These are phyloP conservation scores for Brachionichthys hirsutus DNA, from an alignment of 2,113 vertebrate species.

Conservation along the genomic window DNA sequence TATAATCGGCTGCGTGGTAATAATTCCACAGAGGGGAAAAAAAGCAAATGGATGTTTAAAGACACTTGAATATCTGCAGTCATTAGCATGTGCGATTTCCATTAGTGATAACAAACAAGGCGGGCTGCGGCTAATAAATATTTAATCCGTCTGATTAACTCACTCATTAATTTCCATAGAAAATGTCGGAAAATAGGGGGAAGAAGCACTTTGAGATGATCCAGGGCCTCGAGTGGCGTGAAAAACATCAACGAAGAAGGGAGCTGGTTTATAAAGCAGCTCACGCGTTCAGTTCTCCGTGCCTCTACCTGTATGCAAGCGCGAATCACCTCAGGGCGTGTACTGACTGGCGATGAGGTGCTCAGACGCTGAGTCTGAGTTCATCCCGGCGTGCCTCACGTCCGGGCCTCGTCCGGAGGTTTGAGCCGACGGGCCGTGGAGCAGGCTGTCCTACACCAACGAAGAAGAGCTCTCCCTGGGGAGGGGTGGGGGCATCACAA, in stretches of 20 bases:
- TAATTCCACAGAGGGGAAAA: constrained; percentile 1
- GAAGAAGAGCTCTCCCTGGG: constrained; percentile 33
- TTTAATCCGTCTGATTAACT: constrained; percentile 3
- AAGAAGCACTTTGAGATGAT: neutral
- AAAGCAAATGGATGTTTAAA: neutral
- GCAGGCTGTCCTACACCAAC: constrained; percentile 46
- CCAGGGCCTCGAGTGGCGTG: neutral
- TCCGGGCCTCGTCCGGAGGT: constrained; percentile 41
- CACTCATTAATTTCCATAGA: neutral
- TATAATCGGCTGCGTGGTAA: neutral
- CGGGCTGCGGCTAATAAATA: constrained; percentile 14
- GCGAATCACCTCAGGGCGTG: constrained; percentile 17
- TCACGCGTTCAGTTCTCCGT: neutral
- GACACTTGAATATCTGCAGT: neutral
- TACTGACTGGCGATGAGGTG: constrained; percentile 20
- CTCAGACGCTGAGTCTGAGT: constrained; percentile 31
- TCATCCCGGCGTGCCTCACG: constrained; percentile 49
- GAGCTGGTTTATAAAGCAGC: neutral
- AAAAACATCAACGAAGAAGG: neutral
- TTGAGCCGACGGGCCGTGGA: constrained; percentile 26
- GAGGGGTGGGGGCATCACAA: constrained; percentile 28
- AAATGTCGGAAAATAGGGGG: constrained; percentile 1
- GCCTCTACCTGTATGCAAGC: constrained; percentile 8
- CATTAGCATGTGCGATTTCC: neutral
- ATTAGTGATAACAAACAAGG: constrained; percentile 11